Percentiles rank a stretch among this genome's conserved stretches.
Evolutionary conservation across 2,888 invertebrate genomes (phyloP).

Genomic region (Diarsia rubi): DNA sequence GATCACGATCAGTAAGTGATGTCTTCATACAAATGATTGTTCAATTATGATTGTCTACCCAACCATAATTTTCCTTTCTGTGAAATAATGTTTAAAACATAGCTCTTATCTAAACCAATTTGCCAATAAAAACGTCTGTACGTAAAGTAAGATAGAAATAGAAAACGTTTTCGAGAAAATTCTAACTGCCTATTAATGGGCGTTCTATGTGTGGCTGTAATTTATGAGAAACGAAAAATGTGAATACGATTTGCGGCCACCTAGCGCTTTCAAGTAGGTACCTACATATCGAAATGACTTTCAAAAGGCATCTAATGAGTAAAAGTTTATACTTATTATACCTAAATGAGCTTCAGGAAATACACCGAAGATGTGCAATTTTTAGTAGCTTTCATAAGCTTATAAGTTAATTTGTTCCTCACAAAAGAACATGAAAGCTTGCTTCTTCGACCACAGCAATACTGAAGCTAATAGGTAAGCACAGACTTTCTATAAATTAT

Average conservation of each 20-base stretch:
- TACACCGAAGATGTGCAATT: background rate
- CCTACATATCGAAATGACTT: background rate
- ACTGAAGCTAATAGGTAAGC: background rate
- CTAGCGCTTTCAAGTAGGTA: background rate
- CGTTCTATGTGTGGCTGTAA: too few species aligned
- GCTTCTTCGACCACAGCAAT: background rate
- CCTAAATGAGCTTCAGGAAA: constrained; percentile 1
- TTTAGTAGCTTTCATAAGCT: background rate
- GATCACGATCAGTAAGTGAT: too few species aligned
- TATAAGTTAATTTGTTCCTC: background rate
- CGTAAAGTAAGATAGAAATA: background rate
- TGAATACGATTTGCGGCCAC: background rate
- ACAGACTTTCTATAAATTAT: constrained; percentile 23
- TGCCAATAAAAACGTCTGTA: background rate
- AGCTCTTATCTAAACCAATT: too few species aligned
- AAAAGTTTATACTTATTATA: background rate
- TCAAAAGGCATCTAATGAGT: background rate
- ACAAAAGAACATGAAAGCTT: constrained; percentile 15
- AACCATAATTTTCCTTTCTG: background rate
- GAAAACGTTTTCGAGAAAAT: background rate
- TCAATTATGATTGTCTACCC: background rate
- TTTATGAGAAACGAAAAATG: background rate
- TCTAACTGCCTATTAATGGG: background rate
- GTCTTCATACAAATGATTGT: too few species aligned
- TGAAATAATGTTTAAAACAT: too few species aligned